Conservation (phyloP, 2,113 vertebrate species). For the Origma solitaria region DNA sequence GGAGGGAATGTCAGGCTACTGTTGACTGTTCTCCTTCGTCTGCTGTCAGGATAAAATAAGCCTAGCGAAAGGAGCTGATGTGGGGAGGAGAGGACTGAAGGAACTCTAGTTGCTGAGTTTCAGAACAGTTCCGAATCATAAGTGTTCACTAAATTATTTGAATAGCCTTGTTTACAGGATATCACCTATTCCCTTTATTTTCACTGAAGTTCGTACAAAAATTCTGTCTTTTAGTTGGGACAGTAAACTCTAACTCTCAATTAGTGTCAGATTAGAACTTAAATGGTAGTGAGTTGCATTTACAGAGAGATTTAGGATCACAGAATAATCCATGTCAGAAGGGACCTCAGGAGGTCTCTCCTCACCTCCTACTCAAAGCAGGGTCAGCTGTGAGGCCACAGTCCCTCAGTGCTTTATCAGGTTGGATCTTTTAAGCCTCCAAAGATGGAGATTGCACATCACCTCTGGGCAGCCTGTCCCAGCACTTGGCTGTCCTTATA, state of each 20-base stretch:
- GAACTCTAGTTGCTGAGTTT: neutral
- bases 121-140: neutral
- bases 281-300: neutral
- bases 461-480: neutral
- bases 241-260: neutral
- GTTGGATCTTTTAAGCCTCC: neutral
- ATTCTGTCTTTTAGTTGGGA: neutral
- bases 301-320: neutral
- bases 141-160: neutral
- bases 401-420: neutral
- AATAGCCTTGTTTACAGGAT: neutral
- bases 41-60: neutral
- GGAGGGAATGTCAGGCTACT: neutral
- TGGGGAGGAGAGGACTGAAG: neutral
- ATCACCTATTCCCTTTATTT: neutral
- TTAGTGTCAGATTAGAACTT: neutral
- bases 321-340: neutral
- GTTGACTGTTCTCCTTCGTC: neutral
- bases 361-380: neutral
- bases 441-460: neutral
- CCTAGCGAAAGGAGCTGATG: neutral
- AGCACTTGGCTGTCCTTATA: neutral
- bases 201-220: neutral
- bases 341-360: neutral
- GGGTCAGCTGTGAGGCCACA: neutral